Conservation (phyloP, 2,113 vertebrate genomes). For the Phrynocephalus versicolor region DNA sequence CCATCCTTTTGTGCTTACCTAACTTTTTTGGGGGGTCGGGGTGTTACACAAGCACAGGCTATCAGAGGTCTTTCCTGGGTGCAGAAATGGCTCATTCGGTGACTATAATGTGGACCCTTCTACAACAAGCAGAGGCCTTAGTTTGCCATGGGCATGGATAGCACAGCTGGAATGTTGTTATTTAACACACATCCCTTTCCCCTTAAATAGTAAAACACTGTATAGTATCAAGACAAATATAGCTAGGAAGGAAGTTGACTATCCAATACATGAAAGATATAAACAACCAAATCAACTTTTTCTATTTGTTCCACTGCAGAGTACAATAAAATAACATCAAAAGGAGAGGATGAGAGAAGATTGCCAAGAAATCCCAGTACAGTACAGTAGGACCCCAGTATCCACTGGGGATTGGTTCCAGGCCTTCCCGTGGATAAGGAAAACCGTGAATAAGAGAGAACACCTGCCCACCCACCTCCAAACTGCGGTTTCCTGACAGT, state of each 20-base stretch:
- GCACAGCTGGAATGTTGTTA: accelerated
- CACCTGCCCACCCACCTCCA: too few relatives aligned
- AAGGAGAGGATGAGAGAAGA: background rate
- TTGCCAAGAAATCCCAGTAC: slow-evolving; percentile 24
- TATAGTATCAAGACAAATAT: too few relatives aligned
- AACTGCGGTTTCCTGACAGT: too few relatives aligned
- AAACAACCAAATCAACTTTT: background rate
- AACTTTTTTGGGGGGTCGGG: background rate
- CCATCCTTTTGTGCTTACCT: background rate
- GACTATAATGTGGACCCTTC: background rate
- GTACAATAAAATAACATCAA: background rate
- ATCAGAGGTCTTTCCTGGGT: background rate
- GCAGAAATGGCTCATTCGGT: background rate
- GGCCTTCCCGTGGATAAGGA: too few relatives aligned
- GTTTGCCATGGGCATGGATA: background rate
- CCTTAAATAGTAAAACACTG: background rate
- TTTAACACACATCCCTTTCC: background rate
- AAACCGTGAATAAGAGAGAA: too few relatives aligned
- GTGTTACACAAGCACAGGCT: background rate
- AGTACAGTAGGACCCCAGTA: too few relatives aligned
- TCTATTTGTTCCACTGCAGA: background rate
- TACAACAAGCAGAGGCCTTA: background rate
- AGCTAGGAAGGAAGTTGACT: background rate
- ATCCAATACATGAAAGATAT: background rate
- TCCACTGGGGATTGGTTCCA: too few relatives aligned